Base-by-base conservation (phyloP, 2,113 vertebrate species). In the Plotosus lineatus region DNA sequence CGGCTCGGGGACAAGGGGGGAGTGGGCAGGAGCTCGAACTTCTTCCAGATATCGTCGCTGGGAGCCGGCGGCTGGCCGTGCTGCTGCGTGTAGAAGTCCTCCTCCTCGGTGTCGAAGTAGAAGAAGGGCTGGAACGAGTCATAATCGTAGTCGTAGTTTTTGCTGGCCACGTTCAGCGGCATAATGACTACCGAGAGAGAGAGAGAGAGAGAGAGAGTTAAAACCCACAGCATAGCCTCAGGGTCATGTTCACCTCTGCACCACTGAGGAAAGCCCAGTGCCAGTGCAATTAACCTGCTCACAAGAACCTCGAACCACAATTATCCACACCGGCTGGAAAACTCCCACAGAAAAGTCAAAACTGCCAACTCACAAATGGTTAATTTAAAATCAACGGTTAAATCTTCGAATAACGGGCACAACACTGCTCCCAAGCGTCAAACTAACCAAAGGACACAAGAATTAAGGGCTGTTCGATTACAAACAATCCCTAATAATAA, bases 21-120 rank as follows among this genome's bases (percentile, higher is more conserved):
- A 8, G 95, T 94, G 89, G 95, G 95, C 79, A 95, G 90, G 82
- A 95, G 84, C 86, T 95, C 95, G 88, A 96, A 96, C 89, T 95
- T 96, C 92, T 96, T 96, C 95, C 95, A 96, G 92, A 96, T 96
- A 88, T 96, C 95, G 87, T 95, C 95, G 36, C 94, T 95, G 61
- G 94, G 95, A 14, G 95, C 95, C 23, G 95, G 95, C 40, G 94
- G 93, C 80, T 94, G 93, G 79, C 93, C 93, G 65, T 92, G 89
- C 40, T 65, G 93, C 36, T 92, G 92, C 78, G 94, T 92, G 89
- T 96, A 96, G 90, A 96, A 95, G 88, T 95, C 93, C 85, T 94
- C 93, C 3, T 96, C 95, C 44, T 96, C 94, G 56, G 93, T 93
- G 83, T 95, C 94, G 71, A 91, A 93, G 83, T 94, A 95, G 88